These are phyloP conservation scores for Tipula confusa DNA, from an alignment of 2,888 invertebrate genomes.

Conservation along the genomic window DNA sequence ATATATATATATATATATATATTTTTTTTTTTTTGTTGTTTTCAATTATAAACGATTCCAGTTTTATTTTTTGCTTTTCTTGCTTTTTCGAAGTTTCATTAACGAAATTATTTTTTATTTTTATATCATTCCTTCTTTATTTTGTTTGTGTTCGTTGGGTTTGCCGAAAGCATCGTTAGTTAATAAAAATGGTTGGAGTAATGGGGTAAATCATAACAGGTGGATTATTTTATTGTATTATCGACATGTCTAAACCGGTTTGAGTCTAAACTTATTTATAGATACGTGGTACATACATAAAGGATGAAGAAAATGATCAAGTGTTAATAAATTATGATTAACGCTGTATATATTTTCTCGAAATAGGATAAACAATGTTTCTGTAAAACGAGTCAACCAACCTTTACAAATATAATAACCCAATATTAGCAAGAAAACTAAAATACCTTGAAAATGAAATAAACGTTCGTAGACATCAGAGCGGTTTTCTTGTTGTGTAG, in stretches of 20 bases:
- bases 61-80: background rate
- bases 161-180: background rate
- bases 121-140: background rate
- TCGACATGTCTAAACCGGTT: background rate
- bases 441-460: background rate
- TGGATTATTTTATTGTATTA: background rate
- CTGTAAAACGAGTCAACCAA: background rate
- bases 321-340: background rate
- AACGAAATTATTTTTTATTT: background rate
- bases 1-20: too few species aligned
- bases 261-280: background rate
- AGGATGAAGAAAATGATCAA: background rate
- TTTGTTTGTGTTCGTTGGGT: background rate
- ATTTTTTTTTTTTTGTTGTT: too few species aligned
- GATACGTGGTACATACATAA: background rate
- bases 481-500: background rate
- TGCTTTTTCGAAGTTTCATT: slow-evolving; percentile 8
- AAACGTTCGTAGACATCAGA: slow-evolving; percentile 20
- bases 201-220: slow-evolving; percentile 3
- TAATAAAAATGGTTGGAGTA: background rate
- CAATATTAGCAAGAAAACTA: background rate
- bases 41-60: slow-evolving; percentile 20
- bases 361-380: background rate
- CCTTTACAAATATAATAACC: background rate
- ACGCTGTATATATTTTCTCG: background rate